Percentiles rank a stretch among this genome's conserved stretches.
These are phyloP conservation scores for Chloroclystis v-ata DNA, from an alignment of 2,888 invertebrate species.

Conservation along the genomic window DNA sequence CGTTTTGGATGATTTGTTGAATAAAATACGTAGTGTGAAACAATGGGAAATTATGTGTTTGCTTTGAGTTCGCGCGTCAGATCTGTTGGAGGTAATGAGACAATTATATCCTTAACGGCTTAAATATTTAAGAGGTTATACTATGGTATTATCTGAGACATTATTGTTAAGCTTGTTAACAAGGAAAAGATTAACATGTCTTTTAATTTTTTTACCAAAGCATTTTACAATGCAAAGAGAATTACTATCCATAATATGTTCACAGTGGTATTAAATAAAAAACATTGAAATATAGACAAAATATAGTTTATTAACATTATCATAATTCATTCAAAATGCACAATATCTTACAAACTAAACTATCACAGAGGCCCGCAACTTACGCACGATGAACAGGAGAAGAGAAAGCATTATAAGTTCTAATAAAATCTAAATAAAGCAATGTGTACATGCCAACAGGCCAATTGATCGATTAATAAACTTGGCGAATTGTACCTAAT, in stretches of 20 bases:
- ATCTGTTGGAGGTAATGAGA: not conserved
- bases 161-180: too few relatives aligned
- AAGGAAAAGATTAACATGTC: too few relatives aligned
- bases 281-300: conserved; percentile 15
- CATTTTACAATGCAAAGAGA: too few relatives aligned
- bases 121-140: too few relatives aligned
- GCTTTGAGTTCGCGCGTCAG: not conserved
- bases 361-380: conserved; percentile 44
- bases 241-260: too few relatives aligned
- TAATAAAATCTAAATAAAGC: too few relatives aligned
- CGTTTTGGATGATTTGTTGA: conserved; percentile 29
- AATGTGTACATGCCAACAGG: too few relatives aligned
- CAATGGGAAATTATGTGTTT: conserved; percentile 1
- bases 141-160: too few relatives aligned
- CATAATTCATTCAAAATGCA: conserved; percentile 35
- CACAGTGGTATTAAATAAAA: conserved; percentile 10
- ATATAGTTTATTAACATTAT: conserved; percentile 38
- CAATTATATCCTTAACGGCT: not conserved
- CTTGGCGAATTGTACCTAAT: too few relatives aligned
- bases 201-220: too few relatives aligned
- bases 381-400: conserved; percentile 26
- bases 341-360: conserved; percentile 37
- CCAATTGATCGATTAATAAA: too few relatives aligned
- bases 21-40: conserved; percentile 19
- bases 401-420: too few relatives aligned